Conservation (phyloP, 1,140 invertebrate species). For the Drosophila nigrodunni region DNA sequence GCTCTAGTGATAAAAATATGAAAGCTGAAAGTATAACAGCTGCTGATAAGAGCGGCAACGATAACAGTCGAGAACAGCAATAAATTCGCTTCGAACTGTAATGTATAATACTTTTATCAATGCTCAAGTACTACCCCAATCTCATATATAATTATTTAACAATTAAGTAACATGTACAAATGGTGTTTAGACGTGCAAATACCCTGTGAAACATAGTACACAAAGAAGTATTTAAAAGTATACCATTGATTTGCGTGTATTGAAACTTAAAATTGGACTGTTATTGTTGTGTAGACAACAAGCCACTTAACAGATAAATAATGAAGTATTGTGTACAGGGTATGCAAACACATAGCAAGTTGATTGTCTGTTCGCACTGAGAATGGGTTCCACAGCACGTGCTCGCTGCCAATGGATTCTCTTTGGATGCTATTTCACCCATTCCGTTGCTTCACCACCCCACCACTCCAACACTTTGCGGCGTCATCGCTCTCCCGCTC, state of each 20-base stretch:
- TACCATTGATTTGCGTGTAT: neutral
- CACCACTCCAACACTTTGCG: neutral
- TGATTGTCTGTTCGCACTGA: neutral
- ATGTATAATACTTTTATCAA: neutral
- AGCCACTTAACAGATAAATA: neutral
- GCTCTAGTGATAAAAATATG: neutral
- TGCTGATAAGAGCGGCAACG: neutral
- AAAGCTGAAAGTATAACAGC: neutral
- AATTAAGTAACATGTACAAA: neutral
- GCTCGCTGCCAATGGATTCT: conserved; percentile 5
- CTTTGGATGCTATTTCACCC: conserved; percentile 1
- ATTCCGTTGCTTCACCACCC: neutral
- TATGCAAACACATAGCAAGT: too few species aligned
- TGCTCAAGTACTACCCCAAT: conserved; percentile 11
- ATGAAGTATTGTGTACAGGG: too few species aligned
- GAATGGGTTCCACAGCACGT: conserved; percentile 22
- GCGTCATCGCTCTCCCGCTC: neutral
- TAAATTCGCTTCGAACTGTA: neutral
- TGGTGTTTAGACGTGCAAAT: neutral
- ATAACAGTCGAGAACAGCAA: neutral
- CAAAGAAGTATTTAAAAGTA: neutral
- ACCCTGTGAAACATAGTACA: neutral
- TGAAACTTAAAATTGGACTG: neutral
- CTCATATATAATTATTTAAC: neutral
- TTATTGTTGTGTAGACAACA: neutral